Evolutionary conservation across 2,113 vertebrate species (phyloP).

Genomic region (Tylochromis polylepis): DNA sequence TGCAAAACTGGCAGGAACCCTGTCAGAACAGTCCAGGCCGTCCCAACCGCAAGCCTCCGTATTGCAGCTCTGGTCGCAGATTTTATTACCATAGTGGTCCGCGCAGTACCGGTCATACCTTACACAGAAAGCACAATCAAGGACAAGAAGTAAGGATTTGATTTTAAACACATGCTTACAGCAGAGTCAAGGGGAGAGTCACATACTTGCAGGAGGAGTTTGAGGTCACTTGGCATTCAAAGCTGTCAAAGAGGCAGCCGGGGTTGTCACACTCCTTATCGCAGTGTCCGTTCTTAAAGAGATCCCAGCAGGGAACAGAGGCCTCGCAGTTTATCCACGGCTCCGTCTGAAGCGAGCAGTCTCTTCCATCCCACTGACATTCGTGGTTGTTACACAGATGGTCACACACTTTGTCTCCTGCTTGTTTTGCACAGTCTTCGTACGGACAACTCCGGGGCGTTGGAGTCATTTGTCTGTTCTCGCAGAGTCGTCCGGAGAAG

Average conservation of each 20-base stretch:
- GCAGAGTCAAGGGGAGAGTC: neutral
- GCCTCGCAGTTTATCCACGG: slow-evolving; percentile 86
- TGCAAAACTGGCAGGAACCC: slow-evolving; percentile 74
- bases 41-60: slow-evolving; percentile 92
- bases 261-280: slow-evolving; percentile 86
- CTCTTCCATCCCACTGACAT: slow-evolving; percentile 90
- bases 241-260: slow-evolving; percentile 90
- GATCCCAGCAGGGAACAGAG: slow-evolving; percentile 80
- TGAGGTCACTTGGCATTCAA: slow-evolving; percentile 77
- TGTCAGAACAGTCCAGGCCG: slow-evolving; percentile 82
- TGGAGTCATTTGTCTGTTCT: neutral
- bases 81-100: slow-evolving; percentile 82
- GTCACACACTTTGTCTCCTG: slow-evolving; percentile 81
- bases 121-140: neutral
- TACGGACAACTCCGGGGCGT: slow-evolving; percentile 65
- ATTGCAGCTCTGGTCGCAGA: slow-evolving; percentile 88
- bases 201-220: slow-evolving; percentile 82
- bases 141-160: neutral
- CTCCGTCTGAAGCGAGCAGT: slow-evolving; percentile 84
- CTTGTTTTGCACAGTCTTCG: slow-evolving; percentile 67
- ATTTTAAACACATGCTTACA: neutral
- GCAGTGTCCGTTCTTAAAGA: slow-evolving; percentile 81
- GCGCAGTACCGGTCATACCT: slow-evolving; percentile 89
- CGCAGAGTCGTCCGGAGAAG: slow-evolving; percentile 77
- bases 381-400: slow-evolving; percentile 83